These are phyloP conservation scores for Lepidothrix coronata DNA, from an alignment of 2,113 vertebrate species.

Conservation along the genomic window DNA sequence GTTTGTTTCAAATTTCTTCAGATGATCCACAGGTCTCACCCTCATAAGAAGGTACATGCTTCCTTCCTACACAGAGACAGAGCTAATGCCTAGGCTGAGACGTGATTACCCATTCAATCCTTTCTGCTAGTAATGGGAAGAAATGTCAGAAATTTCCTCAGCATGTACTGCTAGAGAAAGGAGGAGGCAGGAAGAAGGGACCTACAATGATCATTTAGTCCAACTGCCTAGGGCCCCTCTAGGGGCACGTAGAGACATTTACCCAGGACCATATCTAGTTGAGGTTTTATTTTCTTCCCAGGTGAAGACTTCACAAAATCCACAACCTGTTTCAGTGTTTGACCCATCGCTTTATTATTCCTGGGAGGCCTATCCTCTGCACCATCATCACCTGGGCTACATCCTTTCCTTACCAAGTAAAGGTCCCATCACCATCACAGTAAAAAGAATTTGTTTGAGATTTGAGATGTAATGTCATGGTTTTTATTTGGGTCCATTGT, in stretches of 20 bases:
- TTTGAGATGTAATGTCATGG: neutral
- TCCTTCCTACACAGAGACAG: neutral
- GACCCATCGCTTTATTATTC: no score
- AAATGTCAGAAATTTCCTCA: neutral
- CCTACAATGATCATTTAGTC: fast-evolving
- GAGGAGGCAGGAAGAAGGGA: neutral
- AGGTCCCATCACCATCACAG: neutral
- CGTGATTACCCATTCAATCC: neutral
- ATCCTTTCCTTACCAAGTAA: neutral
- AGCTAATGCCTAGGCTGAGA: neutral
- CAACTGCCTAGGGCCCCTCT: neutral
- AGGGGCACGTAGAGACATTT: neutral
- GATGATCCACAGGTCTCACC: neutral
- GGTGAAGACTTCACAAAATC: neutral
- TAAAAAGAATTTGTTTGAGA: neutral
- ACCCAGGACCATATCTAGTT: neutral
- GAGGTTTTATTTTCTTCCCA: neutral
- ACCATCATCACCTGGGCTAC: neutral
- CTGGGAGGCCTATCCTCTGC: neutral
- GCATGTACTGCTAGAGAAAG: neutral
- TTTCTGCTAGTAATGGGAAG: neutral
- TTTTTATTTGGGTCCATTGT: neutral
- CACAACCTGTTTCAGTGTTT: neutral
- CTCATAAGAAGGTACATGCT: fast-evolving
- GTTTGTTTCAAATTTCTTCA: neutral